Evolutionary conservation across 2,797 vertebrate species (phyloP).

Genomic region (Acanthurus tractus): DNA sequence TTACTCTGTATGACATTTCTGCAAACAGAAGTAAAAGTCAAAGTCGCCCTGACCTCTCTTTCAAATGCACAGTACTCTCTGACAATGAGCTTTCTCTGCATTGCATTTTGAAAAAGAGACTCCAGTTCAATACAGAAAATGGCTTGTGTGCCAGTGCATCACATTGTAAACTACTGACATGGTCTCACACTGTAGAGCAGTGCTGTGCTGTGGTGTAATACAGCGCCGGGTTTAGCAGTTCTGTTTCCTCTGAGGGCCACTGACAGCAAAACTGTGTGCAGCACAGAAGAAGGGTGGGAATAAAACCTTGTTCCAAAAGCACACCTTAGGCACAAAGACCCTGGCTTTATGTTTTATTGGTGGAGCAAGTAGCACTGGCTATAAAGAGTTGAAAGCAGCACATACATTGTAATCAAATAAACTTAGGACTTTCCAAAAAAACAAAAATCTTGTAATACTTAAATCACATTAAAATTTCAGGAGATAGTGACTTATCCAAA

Average conservation of each 20-base stretch:
- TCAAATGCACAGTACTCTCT: not conserved
- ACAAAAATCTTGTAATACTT: too few species aligned
- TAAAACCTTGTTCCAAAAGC: not conserved
- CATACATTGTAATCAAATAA: too few species aligned
- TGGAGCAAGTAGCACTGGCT: not conserved
- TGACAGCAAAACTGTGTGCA: not conserved
- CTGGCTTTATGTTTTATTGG: not conserved
- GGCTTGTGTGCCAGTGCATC: conserved; percentile 4
- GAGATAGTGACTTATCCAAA: too few species aligned
- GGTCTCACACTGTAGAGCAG: conserved; percentile 5
- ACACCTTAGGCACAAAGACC: not conserved
- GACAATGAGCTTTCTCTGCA: conserved; percentile 11
- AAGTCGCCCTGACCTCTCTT: conserved; percentile 7
- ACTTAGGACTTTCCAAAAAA: too few species aligned
- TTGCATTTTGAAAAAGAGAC: conserved; percentile 9
- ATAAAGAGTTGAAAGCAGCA: not conserved
- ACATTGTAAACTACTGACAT: conserved; percentile 20
- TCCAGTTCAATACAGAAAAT: conserved; percentile 14
- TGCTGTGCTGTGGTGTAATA: not conserved
- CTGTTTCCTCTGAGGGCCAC: conserved; percentile 9
- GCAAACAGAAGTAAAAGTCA: conserved; percentile 22
- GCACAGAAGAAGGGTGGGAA: not conserved
- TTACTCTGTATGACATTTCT: conserved; percentile 22
- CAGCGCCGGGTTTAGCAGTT: conserved; percentile 16
- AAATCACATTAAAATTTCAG: too few species aligned